Base-by-base conservation (phyloP, 2,113 vertebrate species). In the Thunnus thynnus region DNA sequence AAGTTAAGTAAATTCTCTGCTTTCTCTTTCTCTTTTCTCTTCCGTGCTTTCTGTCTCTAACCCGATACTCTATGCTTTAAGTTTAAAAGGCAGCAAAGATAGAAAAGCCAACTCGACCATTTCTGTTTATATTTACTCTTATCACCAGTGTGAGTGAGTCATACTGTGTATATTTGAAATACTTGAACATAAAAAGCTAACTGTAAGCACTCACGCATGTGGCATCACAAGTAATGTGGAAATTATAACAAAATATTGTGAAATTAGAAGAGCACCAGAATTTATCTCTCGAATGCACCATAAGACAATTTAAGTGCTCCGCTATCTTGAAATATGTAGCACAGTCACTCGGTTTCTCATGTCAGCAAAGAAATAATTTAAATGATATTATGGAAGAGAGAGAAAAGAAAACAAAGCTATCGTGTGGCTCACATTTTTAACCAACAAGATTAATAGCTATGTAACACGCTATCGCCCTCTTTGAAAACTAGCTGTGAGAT, bases 401-500 rank as follows among this genome's bases (percentile, higher is more conserved):
- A 67, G 13, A 50, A 30, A 67, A 77, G 32, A 44, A 63, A 68
- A 69, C 9, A 10, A 20, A 48, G 41, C 25, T 13, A 58, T 65
- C 69, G 60, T 41, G 52, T 50, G 88, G 64, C 72, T 46, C 4
- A 46, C 41, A 55, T 50, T 63, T 30, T 75, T 62, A 51, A 14
- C 62, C 67, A 66, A 13, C 63, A 44, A 63, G 44, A 57, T 41
- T 52, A 57, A 72, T 4, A 12, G 9, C 18, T 22, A 50, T 72
- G 22, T 51, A n/a, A 63, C 47, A 30, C 11, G 47, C 27, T 50
- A 72, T 63, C 52, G 55, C n/a, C 16, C 13, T 3, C 54, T 54
- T 12, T 50, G 27, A 61, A 83, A 76, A 75, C 46, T 32, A 47
- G 66, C 63, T 48, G 52, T 70, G 32, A 79, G 47, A 48, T 48